Evolutionary conservation across 1,140 invertebrate genomes (phyloP), one percentile per base, ranked within the genome.

Genomic region (Bombus turneri): DNA sequence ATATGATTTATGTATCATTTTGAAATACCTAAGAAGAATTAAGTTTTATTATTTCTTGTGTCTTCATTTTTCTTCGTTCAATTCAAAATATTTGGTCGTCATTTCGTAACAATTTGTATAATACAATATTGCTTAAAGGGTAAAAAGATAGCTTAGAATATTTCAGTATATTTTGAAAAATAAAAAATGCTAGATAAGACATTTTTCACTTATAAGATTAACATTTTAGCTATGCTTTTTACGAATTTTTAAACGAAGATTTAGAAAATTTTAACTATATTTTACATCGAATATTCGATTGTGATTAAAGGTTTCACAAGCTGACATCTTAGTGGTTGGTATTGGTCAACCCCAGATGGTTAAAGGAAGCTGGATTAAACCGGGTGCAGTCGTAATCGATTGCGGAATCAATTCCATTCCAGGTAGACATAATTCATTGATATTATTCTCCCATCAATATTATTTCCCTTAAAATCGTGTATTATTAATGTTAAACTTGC

Each of bases 381-480:
- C 98, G 0, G 99, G 99, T 34, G 99, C 99, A 72, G 97, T 99
- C 47, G 99, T 99, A n/a, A 99, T 99, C 90, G 99, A 99, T 94
- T 99, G 99, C 96, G 99, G 99, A 66, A 99, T 99, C 80, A 99
- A 99, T 95, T 96, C 97, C 9, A 97, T 99, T 89, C 96, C 98
- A 95, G 98, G 98, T 99, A 96, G 94, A 91, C 15, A 31, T 62
- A 69, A 37, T 78, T 41, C 13, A n/a, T 41, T 18, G 1, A 59
- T 64, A 41, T 62, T 77, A 41, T 12, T 25, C 4, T 31, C 1
- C 47, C 18, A 53, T 53, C 18, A 53, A 22, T 53, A 22, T 53
- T 53, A 53, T 53, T 47, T 53, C 47, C 5, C 18, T 18, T 47
- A 74, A 43, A 74, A 31, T 47, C 47, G 6, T 3, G 28, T 13